Evolutionary conservation across 2,888 invertebrate genomes (phyloP).

Genomic region (Rotaria magnacalcarata): DNA sequence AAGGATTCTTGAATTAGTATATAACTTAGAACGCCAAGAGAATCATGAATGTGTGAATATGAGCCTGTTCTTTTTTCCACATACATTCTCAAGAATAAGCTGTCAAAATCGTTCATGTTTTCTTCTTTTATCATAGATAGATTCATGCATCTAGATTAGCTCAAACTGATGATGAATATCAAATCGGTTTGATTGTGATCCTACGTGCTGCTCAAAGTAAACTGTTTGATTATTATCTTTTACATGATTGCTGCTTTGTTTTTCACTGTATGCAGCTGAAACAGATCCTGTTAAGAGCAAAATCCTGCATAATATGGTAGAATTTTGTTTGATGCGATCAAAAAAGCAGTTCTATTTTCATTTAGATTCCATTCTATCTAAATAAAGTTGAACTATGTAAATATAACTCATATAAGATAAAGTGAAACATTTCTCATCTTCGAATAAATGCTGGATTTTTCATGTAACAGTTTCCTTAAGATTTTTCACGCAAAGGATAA

Average conservation of each 20-base stretch:
- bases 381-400: slow-evolving; percentile 19
- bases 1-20: no score
- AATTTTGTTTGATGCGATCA: background rate
- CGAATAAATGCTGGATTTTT: no score
- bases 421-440: no score
- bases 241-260: background rate
- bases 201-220: slow-evolving; percentile 8
- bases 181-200: background rate
- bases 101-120: no score
- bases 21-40: no score
- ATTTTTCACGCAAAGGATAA: no score
- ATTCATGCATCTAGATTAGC: background rate
- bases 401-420: no score
- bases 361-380: slow-evolving; percentile 11
- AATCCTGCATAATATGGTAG: slow-evolving; percentile 26
- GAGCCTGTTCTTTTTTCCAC: no score
- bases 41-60: no score
- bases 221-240: background rate
- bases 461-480: no score
- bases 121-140: background rate
- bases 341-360: background rate
- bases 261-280: background rate
- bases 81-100: no score
- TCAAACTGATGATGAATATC: background rate
- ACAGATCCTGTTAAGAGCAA: background rate